Conservation (phyloP, 2,797 vertebrate genomes). For the Gymnothorax javanicus region DNA sequence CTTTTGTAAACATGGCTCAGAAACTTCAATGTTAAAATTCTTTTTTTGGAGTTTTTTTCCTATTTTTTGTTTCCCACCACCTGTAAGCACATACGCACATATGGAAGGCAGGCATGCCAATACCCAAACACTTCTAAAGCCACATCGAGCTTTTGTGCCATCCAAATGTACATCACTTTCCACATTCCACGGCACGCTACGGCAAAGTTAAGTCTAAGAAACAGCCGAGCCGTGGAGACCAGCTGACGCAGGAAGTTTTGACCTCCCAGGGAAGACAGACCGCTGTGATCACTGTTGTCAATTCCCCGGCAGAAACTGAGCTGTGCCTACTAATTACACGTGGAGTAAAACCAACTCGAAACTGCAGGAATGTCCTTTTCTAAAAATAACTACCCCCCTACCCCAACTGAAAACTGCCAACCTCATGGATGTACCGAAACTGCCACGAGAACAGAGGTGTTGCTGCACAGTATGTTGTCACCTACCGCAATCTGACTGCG, state of each 20-base stretch:
- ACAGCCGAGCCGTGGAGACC: neutral
- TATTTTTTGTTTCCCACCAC: too few species aligned
- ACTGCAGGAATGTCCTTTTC: neutral
- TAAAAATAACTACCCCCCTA: neutral
- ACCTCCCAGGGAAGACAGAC: neutral
- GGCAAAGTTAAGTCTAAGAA: neutral
- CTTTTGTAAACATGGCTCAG: too few species aligned
- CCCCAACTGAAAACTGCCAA: neutral
- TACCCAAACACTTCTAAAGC: neutral
- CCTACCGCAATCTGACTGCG: neutral
- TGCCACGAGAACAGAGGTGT: neutral
- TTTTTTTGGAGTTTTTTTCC: too few species aligned
- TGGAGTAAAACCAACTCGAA: neutral
- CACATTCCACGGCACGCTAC: neutral
- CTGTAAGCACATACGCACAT: too few species aligned
- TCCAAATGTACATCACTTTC: neutral
- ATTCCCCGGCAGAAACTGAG: neutral
- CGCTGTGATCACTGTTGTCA: neutral
- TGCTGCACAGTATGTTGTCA: neutral
- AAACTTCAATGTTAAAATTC: too few species aligned
- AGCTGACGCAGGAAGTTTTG: neutral
- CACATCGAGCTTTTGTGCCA: neutral
- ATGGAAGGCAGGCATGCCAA: neutral
- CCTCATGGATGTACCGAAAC: neutral
- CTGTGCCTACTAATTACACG: neutral